Conservation (phyloP, 2,113 vertebrate species). For the Eira barbara region DNA sequence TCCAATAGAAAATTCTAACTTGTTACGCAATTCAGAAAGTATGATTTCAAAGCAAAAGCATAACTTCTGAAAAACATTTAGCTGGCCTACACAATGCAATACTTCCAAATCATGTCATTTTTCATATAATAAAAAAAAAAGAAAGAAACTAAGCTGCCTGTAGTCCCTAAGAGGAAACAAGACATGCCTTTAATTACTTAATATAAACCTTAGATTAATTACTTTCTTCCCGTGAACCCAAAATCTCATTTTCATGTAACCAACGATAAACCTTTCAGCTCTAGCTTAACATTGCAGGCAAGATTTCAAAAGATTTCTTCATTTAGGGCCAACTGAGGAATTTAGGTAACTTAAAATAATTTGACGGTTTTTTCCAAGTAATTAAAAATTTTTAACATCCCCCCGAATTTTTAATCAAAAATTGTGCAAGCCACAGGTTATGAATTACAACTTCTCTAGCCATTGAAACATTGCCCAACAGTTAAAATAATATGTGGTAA, state of each 20-base stretch:
- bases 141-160: background rate
- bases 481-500: background rate
- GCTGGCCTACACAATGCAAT: background rate
- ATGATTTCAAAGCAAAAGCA: background rate
- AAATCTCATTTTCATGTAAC: background rate
- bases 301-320: background rate
- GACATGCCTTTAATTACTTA: background rate
- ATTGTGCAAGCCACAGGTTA: background rate
- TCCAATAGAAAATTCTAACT: background rate
- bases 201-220: background rate
- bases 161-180: background rate
- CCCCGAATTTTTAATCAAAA: background rate
- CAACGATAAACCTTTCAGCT: background rate
- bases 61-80: background rate
- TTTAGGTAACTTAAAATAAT: slow-evolving; percentile 34
- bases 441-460: background rate
- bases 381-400: background rate
- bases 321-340: background rate
- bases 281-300: background rate
- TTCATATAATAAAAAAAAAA: background rate
- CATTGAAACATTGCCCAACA: background rate
- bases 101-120: slow-evolving; percentile 7
- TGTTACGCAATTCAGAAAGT: background rate
- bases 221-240: background rate
- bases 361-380: background rate